Base-by-base conservation (phyloP, 1,140 invertebrate genomes). In the Dolichoris vasculosae region DNA sequence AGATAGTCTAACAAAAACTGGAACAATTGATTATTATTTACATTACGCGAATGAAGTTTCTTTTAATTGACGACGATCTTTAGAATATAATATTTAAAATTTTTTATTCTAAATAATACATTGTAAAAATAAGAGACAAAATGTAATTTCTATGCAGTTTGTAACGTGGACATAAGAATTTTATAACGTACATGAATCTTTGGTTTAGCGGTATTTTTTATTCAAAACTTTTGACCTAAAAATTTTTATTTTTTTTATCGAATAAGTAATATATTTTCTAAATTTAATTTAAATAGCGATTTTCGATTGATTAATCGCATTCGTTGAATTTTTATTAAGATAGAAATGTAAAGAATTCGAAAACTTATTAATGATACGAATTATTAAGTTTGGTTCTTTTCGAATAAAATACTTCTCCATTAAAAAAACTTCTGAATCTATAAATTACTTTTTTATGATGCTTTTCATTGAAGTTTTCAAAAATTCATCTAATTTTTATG, bases 401-500 rank as follows among this genome's bases (percentile, higher is more conserved):
- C 11, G 35, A 67, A 67, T 67, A 67, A 67, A 67, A 32, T 38
- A 23, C 40, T 71, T 71, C 23, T 71, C 8, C 35, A 40, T 40
- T 71, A 71, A 64, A 64, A 32, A 17, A 71, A 40, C 15, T 26
- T 9, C 9, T 73, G n/a, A 73, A 73, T 38, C 32, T 23, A 43
- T 73, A 73, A 73, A 73, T 73, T 73, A 26, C 23, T 9, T 71
- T 40, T 73, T 73, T 73, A 69, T 43, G 38, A 43, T n/a, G 11
- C 40, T 73, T 23, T 73, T 73, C 23, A 73, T 43, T n/a, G 32
- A 69, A 69, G 17, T 38, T 69, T 69, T 38, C 32, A 69, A 69
- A 69, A 69, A 40, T 73, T 73, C 38, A 73, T 73, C 38, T 43
- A 73, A 73, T 73, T 43, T 71, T 71, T 71, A 71, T 40, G 38